Percentiles rank a stretch among this genome's conserved stretches.
Conservation (phyloP, 2,888 invertebrate genomes). For the Microctonus hyperodae region DNA sequence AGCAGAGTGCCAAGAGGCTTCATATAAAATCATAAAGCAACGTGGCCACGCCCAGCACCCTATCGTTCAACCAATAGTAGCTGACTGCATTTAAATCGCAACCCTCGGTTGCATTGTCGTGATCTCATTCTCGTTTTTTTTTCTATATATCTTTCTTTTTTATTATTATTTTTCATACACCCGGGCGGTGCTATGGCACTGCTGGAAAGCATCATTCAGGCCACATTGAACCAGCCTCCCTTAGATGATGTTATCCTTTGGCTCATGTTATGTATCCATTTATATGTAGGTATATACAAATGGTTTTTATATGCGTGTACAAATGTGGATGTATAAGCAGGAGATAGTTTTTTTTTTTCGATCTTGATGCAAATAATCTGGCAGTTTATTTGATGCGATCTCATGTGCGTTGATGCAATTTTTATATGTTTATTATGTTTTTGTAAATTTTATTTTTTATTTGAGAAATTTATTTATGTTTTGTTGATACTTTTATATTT, state of each 20-base stretch:
- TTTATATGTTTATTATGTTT: not conserved
- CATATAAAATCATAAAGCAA: constrained; percentile 62
- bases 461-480: no score
- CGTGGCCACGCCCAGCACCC: constrained; percentile 60
- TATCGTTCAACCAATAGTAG: constrained; percentile 53
- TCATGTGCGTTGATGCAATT: not conserved
- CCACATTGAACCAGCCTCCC: constrained; percentile 16
- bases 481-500: no score
- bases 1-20: constrained; percentile 52
- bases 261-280: constrained; percentile 5
- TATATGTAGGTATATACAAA: constrained; percentile 3
- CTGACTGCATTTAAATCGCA: constrained; percentile 60
- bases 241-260: constrained; percentile 10
- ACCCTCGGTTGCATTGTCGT: constrained; percentile 58
- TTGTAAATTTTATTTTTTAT: not conserved
- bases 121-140: constrained; percentile 15
- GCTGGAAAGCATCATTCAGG: constrained; percentile 31
- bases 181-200: constrained; percentile 45
- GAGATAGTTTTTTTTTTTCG: not conserved
- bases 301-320: no score
- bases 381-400: constrained; percentile 6
- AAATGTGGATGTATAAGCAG: not conserved
- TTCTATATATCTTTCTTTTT: constrained; percentile 44
- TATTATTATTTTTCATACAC: constrained; percentile 25
- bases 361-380: constrained; percentile 9